phyloP scores from a whole-genome alignment of 2,797 vertebrate genomes.

The Tiaroga cobitis region DNA sequence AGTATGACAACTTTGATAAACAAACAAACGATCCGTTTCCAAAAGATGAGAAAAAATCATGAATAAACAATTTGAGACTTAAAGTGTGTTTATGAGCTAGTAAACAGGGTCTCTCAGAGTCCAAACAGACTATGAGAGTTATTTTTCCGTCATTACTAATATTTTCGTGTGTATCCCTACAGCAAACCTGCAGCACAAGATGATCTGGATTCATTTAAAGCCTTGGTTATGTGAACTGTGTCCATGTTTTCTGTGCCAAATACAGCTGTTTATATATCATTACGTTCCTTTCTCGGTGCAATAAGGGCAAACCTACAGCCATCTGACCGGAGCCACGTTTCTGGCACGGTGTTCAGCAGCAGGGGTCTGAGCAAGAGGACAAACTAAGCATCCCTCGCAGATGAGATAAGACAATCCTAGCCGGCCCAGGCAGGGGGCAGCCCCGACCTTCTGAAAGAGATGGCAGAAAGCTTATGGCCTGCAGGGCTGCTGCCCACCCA shows the following conservation, averaged over 20 bases:
- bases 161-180: not conserved
- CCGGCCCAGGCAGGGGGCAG: slow-evolving; percentile 42
- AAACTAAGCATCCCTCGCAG: slow-evolving; percentile 33
- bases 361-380: slow-evolving; percentile 20
- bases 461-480: slow-evolving; percentile 37
- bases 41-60: too few relatives aligned
- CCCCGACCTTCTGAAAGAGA: slow-evolving; percentile 54
- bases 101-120: not conserved
- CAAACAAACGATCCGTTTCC: too few relatives aligned
- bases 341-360: not conserved
- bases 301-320: slow-evolving; percentile 29
- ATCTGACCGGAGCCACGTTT: not conserved
- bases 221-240: not conserved
- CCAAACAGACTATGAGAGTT: not conserved
- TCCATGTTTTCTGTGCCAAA: not conserved
- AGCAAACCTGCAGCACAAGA: not conserved
- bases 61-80: too few relatives aligned
- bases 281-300: slow-evolving; percentile 17
- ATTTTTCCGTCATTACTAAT: not conserved
- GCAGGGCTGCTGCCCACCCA: slow-evolving; percentile 27
- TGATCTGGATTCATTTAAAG: not conserved
- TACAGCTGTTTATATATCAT: not conserved
- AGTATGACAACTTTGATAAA: not conserved
- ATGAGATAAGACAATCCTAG: slow-evolving; percentile 36
- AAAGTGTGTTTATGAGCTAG: not conserved